A percentile compares a stretch with the other conserved stretches of the same genome.
phyloP scores from a whole-genome alignment of 2,888 invertebrate species.

The Hoplodrina blanda region DNA sequence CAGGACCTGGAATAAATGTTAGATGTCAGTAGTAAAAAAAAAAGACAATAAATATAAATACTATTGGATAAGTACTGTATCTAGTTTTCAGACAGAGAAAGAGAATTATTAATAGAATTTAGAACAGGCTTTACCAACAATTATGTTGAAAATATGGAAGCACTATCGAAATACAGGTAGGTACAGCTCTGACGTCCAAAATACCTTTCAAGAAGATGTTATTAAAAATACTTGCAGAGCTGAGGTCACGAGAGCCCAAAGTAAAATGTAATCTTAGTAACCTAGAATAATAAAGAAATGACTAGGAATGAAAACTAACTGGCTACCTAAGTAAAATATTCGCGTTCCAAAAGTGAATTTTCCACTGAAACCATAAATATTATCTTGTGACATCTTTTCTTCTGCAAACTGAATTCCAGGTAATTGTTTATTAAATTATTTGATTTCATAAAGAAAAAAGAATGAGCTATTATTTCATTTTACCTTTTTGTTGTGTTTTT shows the following conservation, averaged over 20 bases:
- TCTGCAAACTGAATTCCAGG: conserved; percentile 2
- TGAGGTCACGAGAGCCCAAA: conserved; percentile 20
- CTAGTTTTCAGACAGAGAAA: not conserved
- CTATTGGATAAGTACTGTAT: not conserved
- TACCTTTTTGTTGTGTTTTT: not conserved
- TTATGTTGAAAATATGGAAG: not conserved
- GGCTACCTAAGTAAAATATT: conserved; percentile 44
- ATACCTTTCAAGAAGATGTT: conserved; percentile 32
- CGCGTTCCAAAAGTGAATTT: conserved; percentile 27
- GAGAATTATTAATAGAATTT: conserved; percentile 10
- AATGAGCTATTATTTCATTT: too few relatives aligned
- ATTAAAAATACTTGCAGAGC: conserved; percentile 41
- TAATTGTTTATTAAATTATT: conserved; percentile 23
- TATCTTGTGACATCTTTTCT: conserved; percentile 29
- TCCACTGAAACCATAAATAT: conserved; percentile 39
- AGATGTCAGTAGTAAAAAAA: not conserved
- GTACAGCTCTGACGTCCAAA: conserved; percentile 4
- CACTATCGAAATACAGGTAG: not conserved
- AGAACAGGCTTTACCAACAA: conserved; percentile 3
- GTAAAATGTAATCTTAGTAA: conserved; percentile 32
- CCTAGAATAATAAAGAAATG: conserved; percentile 47
- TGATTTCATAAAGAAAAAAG: conserved; percentile 7
- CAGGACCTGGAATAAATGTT: not conserved
- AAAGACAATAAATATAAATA: not conserved
- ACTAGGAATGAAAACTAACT: conserved; percentile 35